Evolutionary conservation across 2,113 vertebrate genomes (phyloP).

Genomic region (Fregetta grallaria): DNA sequence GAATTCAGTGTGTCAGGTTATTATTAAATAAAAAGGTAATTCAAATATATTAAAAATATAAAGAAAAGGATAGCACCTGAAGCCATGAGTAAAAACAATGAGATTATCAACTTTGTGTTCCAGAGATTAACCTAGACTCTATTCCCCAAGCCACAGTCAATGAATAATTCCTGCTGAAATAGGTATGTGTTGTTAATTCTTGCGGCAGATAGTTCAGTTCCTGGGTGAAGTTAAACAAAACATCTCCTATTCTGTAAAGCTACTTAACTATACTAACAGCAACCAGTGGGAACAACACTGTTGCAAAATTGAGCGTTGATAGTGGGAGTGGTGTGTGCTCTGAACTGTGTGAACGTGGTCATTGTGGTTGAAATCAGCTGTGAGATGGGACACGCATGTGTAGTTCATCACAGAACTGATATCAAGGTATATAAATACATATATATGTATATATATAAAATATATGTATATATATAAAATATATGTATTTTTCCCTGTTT

Average conservation of each 20-base stretch:
- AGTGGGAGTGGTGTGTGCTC: neutral
- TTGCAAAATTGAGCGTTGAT: neutral
- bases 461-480: neutral
- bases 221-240: neutral
- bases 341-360: neutral
- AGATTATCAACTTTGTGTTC: neutral
- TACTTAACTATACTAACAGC: neutral
- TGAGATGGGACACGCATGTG: neutral
- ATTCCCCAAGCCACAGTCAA: neutral
- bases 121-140: neutral
- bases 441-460: neutral
- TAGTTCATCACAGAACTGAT: neutral
- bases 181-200: neutral
- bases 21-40: neutral
- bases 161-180: neutral
- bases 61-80: neutral
- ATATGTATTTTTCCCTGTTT: neutral
- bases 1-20: neutral
- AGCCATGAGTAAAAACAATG: neutral
- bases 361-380: neutral
- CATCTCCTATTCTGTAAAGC: neutral
- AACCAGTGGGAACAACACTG: neutral
- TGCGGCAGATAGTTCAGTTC: neutral
- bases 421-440: neutral
- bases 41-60: neutral